These are phyloP conservation scores for Cetoscarus ocellatus DNA, from an alignment of 2,797 vertebrate species.

Conservation along the genomic window DNA sequence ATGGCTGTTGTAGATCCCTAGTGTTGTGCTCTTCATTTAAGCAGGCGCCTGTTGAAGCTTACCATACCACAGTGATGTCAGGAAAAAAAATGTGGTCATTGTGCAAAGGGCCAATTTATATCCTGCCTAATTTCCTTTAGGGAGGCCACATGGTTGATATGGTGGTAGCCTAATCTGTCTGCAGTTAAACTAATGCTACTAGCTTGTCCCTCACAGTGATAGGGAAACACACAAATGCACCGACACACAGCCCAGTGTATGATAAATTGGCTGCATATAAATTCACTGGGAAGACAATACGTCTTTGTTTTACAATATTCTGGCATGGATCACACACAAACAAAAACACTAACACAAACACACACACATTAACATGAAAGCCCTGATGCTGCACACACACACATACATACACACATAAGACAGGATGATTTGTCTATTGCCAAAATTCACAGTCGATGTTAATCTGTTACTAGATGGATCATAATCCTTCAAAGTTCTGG, in stretches of 20 bases:
- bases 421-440: slow-evolving; percentile 85
- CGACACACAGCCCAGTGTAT: slow-evolving; percentile 29
- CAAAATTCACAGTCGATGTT: slow-evolving; percentile 81
- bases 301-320: slow-evolving; percentile 73
- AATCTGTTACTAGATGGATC: slow-evolving; percentile 83
- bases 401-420: not conserved
- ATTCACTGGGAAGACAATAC: slow-evolving; percentile 69
- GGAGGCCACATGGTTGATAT: not conserved
- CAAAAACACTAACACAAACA: slow-evolving; percentile 5
- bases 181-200: not conserved
- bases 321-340: slow-evolving; percentile 34
- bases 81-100: not conserved
- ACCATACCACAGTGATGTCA: not conserved
- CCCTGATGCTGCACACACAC: slow-evolving; percentile 1
- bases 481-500: slow-evolving; percentile 81
- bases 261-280: slow-evolving; percentile 78
- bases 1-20: not conserved
- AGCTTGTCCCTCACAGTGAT: slow-evolving; percentile 7
- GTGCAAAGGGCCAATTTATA: not conserved
- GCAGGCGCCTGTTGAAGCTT: too few relatives aligned
- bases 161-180: not conserved
- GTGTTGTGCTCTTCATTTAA: not conserved
- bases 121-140: not conserved
- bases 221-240: slow-evolving; percentile 10
- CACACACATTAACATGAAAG: slow-evolving; percentile 12